Evolutionary conservation across 1,140 invertebrate species (phyloP), one percentile per base, ranked within the genome.

Genomic region (Neuroterus valhalla): DNA sequence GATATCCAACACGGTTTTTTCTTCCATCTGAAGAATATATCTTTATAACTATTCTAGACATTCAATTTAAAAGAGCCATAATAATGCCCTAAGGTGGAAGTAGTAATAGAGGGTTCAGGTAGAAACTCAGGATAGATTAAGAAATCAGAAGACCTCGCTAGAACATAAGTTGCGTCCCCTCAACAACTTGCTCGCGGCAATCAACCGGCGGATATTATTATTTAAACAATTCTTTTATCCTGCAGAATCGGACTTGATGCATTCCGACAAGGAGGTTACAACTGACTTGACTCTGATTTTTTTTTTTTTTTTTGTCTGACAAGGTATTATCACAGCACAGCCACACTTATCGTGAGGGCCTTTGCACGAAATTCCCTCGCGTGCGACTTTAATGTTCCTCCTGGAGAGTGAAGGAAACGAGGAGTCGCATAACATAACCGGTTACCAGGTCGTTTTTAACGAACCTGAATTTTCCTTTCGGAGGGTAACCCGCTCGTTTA

Each of bases 381-480:
- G 52, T 62, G 52, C 52, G 52, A 26, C 21, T 62, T 62, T 62
- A 62, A 62, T 62, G 52, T 62, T 62, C 21, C 21, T 23, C 26
- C 26, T 62, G 23, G 21, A 62, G 52, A 62, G 52, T 62, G 23
- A 62, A 62, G 52, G 52, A 62, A 62, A 62, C 52, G 10, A 62
- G 52, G 21, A 62, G 52, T 62, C 52, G 52, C 52, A 31, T 21
- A 62, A 62, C 52, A 31, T 21, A 62, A 62, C 52, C 52, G 52
- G 52, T 62, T 62, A 62, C 8, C 23, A 62, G 52, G 52, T 62
- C 52, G 11, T 26, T 62, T 26, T 62, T 62, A 62, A 62, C 52
- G 52, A 62, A 62, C 52, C 21, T 62, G 52, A 62, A 62, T 62
- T 62, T 62, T 23, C 52, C 52, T 62, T 62, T 62, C 52, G 26